Evolutionary conservation across 2,888 invertebrate genomes (phyloP).

Genomic region (Drosophila pseudotalamancana): DNA sequence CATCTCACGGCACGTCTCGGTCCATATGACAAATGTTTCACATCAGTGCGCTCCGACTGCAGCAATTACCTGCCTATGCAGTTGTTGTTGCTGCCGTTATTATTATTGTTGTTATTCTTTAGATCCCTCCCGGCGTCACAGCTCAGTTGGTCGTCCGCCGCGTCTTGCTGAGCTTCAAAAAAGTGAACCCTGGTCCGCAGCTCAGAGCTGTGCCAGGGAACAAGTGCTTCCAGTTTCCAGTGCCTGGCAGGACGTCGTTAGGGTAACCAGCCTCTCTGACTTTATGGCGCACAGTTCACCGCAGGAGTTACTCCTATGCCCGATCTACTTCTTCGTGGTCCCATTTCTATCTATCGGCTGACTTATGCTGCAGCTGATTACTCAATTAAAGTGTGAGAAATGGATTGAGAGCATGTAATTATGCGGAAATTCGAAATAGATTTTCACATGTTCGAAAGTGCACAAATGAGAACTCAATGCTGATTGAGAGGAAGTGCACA

Average conservation of each 20-base stretch:
- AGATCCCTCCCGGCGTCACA: conserved; percentile 65
- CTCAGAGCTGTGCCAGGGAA: conserved; percentile 41
- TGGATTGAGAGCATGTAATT: conserved; percentile 47
- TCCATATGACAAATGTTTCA: conserved; percentile 82
- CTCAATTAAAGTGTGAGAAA: conserved; percentile 68
- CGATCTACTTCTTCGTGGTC: conserved; percentile 9
- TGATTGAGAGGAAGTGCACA: conserved; percentile 1
- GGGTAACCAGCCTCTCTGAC: conserved; percentile 35
- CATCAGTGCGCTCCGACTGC: conserved; percentile 77
- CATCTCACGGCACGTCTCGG: conserved; percentile 64
- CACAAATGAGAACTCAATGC: conserved; percentile 35
- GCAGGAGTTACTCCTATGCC: conserved; percentile 41
- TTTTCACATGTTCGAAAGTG: conserved; percentile 38
- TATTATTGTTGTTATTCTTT: conserved; percentile 30
- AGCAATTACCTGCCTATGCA: conserved; percentile 70
- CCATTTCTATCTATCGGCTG: not conserved
- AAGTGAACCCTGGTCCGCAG: conserved; percentile 25
- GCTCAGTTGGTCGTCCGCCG: conserved; percentile 69
- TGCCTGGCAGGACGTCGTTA: conserved; percentile 62
- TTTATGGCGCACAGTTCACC: conserved; percentile 54
- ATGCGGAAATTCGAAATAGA: conserved; percentile 40
- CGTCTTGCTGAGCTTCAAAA: conserved; percentile 61
- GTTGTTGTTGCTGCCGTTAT: conserved; percentile 15
- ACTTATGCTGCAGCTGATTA: conserved; percentile 51
- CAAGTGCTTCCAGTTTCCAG: conserved; percentile 72